Percentiles rank a stretch among this genome's conserved stretches.
These are phyloP conservation scores for Agrotis clavis DNA, from an alignment of 2,888 invertebrate species.

Conservation along the genomic window DNA sequence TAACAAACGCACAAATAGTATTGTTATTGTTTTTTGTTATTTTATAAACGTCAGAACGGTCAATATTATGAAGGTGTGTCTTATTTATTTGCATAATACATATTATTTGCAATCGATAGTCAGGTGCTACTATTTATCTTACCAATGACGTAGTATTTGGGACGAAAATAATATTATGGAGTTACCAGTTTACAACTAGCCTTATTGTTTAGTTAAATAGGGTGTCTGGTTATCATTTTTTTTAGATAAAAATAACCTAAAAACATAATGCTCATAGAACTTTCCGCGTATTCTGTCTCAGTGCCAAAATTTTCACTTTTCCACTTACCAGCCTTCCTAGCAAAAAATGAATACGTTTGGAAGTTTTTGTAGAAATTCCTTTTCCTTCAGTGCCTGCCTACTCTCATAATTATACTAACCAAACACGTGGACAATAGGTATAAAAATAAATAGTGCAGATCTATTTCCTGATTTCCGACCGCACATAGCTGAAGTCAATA, in stretches of 20 bases:
- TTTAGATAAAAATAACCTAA: no score
- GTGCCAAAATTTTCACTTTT: neutral
- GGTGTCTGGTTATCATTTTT: no score
- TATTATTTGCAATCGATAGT: slow-evolving; percentile 38
- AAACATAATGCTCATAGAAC: no score
- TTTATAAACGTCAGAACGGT: slow-evolving; percentile 23
- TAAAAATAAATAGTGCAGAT: neutral
- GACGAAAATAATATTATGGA: slow-evolving; percentile 32
- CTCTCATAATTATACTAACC: no score
- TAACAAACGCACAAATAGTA: neutral
- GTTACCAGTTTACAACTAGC: slow-evolving; percentile 27
- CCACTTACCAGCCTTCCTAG: no score
- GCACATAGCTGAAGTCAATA: slow-evolving; percentile 35
- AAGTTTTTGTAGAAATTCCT: no score
- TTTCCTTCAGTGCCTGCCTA: no score
- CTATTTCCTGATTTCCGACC: slow-evolving; percentile 19
- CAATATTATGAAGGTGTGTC: slow-evolving; percentile 60
- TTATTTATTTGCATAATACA: slow-evolving; percentile 42
- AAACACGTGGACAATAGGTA: slow-evolving; percentile 21
- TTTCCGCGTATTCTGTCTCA: neutral
- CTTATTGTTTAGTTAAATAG: neutral
- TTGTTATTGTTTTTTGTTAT: slow-evolving; percentile 42
- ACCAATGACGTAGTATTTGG: slow-evolving; percentile 14
- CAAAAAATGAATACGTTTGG: neutral
- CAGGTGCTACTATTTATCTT: slow-evolving; percentile 32